Evolutionary conservation across 2,113 vertebrate species (phyloP).

Genomic region (Onychostruthus taczanowskii): DNA sequence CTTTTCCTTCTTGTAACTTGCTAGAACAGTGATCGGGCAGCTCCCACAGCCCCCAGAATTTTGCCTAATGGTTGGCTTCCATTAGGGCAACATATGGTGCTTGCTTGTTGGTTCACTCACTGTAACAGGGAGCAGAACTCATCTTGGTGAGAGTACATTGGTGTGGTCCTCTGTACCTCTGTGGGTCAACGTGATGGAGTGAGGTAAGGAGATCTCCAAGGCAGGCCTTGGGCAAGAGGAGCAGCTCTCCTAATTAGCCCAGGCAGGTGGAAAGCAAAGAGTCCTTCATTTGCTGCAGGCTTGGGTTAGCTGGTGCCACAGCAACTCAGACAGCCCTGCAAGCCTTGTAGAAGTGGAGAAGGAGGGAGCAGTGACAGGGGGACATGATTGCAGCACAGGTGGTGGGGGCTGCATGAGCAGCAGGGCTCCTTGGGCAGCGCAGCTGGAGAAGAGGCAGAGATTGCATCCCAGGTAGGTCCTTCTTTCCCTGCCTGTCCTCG

Average conservation of each 20-base stretch:
- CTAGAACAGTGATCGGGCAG: background rate
- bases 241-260: background rate
- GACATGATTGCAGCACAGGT: background rate
- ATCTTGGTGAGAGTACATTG: background rate
- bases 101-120: background rate
- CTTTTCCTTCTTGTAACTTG: conserved; percentile 18
- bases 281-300: background rate
- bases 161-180: background rate
- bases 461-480: background rate
- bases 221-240: background rate
- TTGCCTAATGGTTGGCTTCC: background rate
- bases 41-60: background rate
- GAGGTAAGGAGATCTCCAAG: background rate
- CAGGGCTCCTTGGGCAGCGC: background rate
- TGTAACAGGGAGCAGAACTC: background rate
- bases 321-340: background rate
- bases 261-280: background rate
- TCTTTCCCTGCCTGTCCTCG: background rate
- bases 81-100: background rate
- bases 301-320: background rate
- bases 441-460: background rate
- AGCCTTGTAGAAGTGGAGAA: background rate
- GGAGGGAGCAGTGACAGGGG: background rate
- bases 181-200: background rate
- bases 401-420: background rate